These are phyloP conservation scores for Anolis carolinensis DNA, from an alignment of 2,113 vertebrate species.

Conservation along the genomic window DNA sequence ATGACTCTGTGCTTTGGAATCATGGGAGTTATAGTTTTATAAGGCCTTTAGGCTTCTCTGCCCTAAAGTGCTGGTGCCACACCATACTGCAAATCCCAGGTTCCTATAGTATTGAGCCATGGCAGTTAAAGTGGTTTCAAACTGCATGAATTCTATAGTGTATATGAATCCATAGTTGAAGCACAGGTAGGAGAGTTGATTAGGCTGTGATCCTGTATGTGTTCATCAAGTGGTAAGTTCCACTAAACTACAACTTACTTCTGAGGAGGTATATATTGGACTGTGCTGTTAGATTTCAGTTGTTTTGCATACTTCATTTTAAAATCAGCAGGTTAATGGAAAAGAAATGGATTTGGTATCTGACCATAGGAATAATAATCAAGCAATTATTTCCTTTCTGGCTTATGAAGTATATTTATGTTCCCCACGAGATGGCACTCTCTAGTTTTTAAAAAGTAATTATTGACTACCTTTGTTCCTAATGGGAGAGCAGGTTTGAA, in stretches of 20 bases:
- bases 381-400: not conserved
- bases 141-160: too few relatives aligned
- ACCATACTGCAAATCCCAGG: too few relatives aligned
- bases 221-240: not conserved
- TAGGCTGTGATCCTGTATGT: not conserved
- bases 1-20: too few relatives aligned
- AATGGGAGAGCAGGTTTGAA: not conserved
- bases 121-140: too few relatives aligned
- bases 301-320: not conserved
- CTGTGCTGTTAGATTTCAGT: not conserved
- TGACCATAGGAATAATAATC: not conserved
- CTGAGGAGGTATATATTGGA: not conserved
- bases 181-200: not conserved
- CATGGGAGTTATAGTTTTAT: too few relatives aligned
- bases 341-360: not conserved
- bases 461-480: constrained; percentile 12
- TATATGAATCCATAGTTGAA: not conserved
- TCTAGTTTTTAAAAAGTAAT: not conserved
- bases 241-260: not conserved
- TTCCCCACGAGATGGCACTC: not conserved
- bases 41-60: too few relatives aligned
- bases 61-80: too few relatives aligned
- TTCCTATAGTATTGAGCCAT: too few relatives aligned
- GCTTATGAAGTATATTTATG: not conserved
- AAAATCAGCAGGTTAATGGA: not conserved